These are phyloP conservation scores for Dryoscopus gambensis DNA, from an alignment of 2,113 vertebrate species.

Conservation along the genomic window DNA sequence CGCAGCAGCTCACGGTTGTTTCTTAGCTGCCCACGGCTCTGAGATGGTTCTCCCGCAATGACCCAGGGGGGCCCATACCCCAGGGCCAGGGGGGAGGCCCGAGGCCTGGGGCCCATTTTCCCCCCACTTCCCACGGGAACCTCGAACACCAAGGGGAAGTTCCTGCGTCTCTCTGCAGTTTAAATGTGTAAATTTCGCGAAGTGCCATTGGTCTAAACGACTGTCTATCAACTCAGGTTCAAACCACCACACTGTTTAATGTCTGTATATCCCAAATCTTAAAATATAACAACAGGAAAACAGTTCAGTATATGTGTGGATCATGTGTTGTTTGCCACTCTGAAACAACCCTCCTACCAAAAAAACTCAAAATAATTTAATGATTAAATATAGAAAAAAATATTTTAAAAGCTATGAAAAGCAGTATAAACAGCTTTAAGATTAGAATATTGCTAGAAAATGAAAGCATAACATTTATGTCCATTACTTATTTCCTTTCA, in stretches of 20 bases:
- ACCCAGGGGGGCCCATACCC: no score
- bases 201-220: no score
- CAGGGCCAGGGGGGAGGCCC: no score
- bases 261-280: background rate
- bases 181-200: no score
- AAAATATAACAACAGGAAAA: background rate
- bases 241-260: background rate
- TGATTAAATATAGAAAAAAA: background rate
- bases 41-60: no score
- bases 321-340: background rate
- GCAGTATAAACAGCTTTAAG: background rate
- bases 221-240: no score
- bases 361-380: background rate
- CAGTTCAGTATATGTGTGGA: background rate
- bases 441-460: background rate
- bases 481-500: background rate
- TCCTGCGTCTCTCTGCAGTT: no score
- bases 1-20: no score
- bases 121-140: no score
- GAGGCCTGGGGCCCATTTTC: no score
- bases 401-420: background rate
- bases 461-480: background rate
- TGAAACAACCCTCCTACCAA: background rate
- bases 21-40: no score
- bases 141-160: no score